Evolutionary conservation across 1,140 invertebrate genomes (phyloP).

Genomic region (Asbolus verrucosus): DNA sequence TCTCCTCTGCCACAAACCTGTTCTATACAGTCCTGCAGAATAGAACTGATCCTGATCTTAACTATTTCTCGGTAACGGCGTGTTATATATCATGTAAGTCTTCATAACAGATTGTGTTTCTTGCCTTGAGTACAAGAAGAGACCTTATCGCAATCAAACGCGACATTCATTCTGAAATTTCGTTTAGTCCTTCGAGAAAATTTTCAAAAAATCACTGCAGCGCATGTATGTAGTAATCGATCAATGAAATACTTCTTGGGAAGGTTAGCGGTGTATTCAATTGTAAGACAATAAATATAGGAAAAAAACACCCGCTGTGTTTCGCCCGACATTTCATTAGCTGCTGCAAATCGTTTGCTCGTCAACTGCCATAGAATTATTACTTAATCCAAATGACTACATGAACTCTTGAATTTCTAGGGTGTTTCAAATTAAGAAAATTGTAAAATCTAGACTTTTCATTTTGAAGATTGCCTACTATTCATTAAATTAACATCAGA

Average conservation of each 20-base stretch:
- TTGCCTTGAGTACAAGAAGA: slow-evolving; percentile 15
- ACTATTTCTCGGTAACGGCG: slow-evolving; percentile 36
- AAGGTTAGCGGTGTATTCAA: slow-evolving; percentile 44
- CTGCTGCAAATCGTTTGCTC: slow-evolving; percentile 42
- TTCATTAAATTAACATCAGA: too few relatives aligned
- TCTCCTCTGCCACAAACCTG: slow-evolving; percentile 26
- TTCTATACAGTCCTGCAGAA: slow-evolving; percentile 17
- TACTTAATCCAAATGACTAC: too few relatives aligned
- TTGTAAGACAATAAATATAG: slow-evolving; percentile 42
- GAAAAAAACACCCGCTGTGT: slow-evolving; percentile 1
- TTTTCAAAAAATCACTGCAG: too few relatives aligned
- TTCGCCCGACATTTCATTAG: slow-evolving; percentile 43
- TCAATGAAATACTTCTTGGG: too few relatives aligned
- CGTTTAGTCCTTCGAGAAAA: not conserved
- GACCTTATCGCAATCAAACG: slow-evolving; percentile 13
- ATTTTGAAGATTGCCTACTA: too few relatives aligned
- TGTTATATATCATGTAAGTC: slow-evolving; percentile 34
- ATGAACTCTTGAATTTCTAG: too few relatives aligned
- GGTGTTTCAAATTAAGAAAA: too few relatives aligned
- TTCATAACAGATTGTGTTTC: slow-evolving; percentile 30
- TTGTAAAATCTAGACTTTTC: too few relatives aligned
- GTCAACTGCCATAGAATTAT: not conserved
- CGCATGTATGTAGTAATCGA: too few relatives aligned
- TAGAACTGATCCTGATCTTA: slow-evolving; percentile 30
- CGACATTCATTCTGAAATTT: slow-evolving; percentile 13